Conservation (phyloP, 2,113 vertebrate genomes). For the Sterrhoptilus dennistouni region DNA sequence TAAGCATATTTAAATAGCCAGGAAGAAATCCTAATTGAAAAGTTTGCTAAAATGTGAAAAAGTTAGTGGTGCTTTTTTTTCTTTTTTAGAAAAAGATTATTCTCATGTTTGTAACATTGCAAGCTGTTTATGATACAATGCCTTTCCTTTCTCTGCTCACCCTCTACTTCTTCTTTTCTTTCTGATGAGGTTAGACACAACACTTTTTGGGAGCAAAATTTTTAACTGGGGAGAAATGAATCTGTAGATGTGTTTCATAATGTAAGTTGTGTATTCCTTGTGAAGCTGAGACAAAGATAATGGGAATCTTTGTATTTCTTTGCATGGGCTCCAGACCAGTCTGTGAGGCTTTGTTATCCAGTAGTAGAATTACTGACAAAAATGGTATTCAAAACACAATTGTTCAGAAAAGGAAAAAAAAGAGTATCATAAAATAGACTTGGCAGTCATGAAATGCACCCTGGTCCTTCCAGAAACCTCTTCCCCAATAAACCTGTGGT, state of each 20-base stretch:
- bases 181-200: background rate
- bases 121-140: background rate
- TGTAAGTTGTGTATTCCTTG: background rate
- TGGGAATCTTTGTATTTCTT: conserved; percentile 4
- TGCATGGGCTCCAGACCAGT: background rate
- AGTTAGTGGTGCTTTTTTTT: conserved; percentile 49
- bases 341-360: background rate
- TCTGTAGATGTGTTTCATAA: background rate
- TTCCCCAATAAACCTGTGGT: background rate
- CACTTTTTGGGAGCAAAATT: conserved; percentile 12
- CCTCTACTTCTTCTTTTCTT: background rate
- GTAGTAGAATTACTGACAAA: background rate
- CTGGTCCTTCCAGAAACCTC: background rate
- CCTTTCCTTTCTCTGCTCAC: background rate
- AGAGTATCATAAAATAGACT: background rate
- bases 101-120: background rate
- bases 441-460: background rate
- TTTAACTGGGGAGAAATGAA: background rate
- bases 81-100: background rate
- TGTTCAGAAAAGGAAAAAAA: background rate
- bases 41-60: conserved; percentile 71
- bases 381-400: background rate
- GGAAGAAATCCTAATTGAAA: conserved; percentile 76
- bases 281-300: background rate
- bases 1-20: conserved; percentile 79